Base-by-base conservation (phyloP, 2,797 vertebrate genomes). In the Notoglanidium macrostoma region DNA sequence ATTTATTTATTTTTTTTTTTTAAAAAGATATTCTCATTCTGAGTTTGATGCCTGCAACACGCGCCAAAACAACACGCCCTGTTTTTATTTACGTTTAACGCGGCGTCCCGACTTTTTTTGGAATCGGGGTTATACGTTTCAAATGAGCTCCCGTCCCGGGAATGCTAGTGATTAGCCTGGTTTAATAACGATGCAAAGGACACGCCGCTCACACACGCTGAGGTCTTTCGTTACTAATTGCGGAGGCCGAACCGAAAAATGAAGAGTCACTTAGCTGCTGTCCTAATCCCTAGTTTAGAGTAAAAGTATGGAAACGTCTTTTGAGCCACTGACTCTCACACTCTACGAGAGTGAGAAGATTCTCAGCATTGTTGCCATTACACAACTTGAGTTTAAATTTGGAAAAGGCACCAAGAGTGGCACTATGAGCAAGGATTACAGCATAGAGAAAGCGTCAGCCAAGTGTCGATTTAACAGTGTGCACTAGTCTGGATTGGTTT, bases 401-500 rank as follows among this genome's bases (percentile, higher is more conserved):
- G 2, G 82, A 40, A 73, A 59, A 72, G 15, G 12, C 23, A 40
- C 35, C 3, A 49, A 76, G 35, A 78, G 32, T 76, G 26, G 26
- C n/a, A 65, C 59, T 49, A 40, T 84, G 3, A 79, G 63, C 9
- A 46, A 26, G 32, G 72, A 84, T 84, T 70, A 84, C 46, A 57
- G 35, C 26, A 35, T 21, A 44, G 73, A 78, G 57, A 83, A 80
- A 55, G 72, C 9, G 14, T 35, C 15, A 65, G 72, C 70, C 35
- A 29, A 72, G 44, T 77, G 86, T 83, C n/a, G 40, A 77, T 74
- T 88, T 83, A 88, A 86, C 72, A 59, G 9, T 0, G 70, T 70
- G 44, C 80, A 86, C 70, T 83, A 40, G 84, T 29, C 72, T 46
- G 67, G 79, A 86, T 82, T 70, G 73, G 78, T 77, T 88, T 86